Percentiles rank a stretch among this genome's conserved stretches.
Evolutionary conservation across 2,888 invertebrate genomes (phyloP).

Genomic region (Tipula confusa): DNA sequence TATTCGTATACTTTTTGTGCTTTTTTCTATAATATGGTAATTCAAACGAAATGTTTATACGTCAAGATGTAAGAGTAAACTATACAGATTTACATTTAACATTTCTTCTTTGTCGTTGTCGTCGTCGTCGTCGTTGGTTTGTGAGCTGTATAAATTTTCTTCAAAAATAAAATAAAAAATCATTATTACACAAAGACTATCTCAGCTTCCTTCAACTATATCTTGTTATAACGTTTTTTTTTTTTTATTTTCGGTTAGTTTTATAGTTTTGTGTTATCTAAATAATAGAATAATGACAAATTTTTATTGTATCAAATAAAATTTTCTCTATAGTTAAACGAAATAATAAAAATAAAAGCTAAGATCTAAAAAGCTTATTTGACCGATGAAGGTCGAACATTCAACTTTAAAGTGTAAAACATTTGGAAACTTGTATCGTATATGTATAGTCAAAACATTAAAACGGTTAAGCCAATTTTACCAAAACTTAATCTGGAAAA

Average conservation of each 20-base stretch:
- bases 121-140: not conserved
- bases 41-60: constrained; percentile 20
- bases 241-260: not conserved
- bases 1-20: not conserved
- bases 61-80: constrained; percentile 5
- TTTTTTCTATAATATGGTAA: not conserved
- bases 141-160: not conserved
- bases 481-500: too few species aligned
- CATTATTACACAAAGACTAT: not conserved
- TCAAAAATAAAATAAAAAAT: not conserved
- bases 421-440: not conserved
- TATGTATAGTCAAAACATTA: not conserved
- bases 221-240: not conserved
- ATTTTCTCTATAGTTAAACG: not conserved
- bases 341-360: not conserved
- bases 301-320: not conserved
- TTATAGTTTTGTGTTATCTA: constrained; percentile 20
- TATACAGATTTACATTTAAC: constrained; percentile 16
- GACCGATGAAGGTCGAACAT: not conserved
- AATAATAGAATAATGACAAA: constrained; percentile 12
- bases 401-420: constrained; percentile 20
- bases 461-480: not conserved
- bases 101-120: not conserved
- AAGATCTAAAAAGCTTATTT: not conserved
- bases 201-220: not conserved